These are phyloP conservation scores for Daphoenositta chrysoptera DNA, from an alignment of 2,113 vertebrate species.

Conservation along the genomic window DNA sequence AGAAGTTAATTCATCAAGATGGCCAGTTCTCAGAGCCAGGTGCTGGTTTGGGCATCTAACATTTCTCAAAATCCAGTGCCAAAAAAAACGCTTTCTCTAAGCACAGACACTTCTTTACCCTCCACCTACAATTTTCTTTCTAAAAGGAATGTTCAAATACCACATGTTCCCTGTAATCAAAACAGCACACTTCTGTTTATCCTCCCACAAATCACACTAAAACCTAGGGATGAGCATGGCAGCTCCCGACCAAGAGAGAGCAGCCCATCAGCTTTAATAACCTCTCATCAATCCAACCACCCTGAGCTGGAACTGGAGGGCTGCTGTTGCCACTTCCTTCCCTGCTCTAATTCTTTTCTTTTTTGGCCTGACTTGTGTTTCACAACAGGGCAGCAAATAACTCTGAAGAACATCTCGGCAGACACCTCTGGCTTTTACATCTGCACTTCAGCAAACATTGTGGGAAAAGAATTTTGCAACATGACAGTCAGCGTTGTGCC, in stretches of 20 bases:
- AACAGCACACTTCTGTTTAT: neutral
- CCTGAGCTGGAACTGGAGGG: neutral
- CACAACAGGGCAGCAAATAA: slow-evolving; percentile 44
- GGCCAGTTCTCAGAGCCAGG: neutral
- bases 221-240: neutral
- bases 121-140: neutral
- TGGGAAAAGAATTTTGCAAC: slow-evolving; percentile 77
- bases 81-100: neutral
- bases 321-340: neutral
- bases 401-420: slow-evolving; percentile 84
- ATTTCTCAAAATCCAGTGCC: neutral
- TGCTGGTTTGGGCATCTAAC: neutral
- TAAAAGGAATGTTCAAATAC: neutral
- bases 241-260: neutral
- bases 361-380: neutral
- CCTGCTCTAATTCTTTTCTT: neutral
- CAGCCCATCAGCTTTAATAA: neutral
- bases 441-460: slow-evolving; percentile 80
- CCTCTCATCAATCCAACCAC: neutral
- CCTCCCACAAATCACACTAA: slow-evolving; percentile 16
- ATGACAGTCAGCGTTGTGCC: slow-evolving; percentile 79
- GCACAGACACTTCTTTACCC: neutral
- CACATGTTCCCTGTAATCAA: neutral
- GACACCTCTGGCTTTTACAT: slow-evolving; percentile 84
- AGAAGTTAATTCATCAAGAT: neutral